A percentile compares a stretch with the other conserved stretches of the same genome.
These are phyloP conservation scores for Drosophila recens DNA, from an alignment of 2,888 invertebrate species.

Conservation along the genomic window DNA sequence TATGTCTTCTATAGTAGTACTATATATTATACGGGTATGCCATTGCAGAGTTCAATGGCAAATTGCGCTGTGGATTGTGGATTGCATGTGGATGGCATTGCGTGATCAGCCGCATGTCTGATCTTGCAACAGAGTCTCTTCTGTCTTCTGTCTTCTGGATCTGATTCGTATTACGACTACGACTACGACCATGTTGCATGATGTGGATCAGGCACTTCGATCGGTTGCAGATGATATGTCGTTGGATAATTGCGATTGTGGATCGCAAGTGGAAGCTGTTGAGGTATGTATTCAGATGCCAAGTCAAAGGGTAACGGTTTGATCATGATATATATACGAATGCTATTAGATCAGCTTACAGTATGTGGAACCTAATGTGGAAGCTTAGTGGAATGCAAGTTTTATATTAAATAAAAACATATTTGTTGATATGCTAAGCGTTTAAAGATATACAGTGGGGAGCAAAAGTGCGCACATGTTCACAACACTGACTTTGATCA, in stretches of 20 bases:
- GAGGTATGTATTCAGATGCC: background rate
- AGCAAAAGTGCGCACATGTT: no score
- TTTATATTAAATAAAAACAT: background rate
- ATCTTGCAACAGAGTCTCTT: constrained; percentile 7
- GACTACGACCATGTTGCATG: constrained; percentile 11
- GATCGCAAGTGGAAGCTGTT: constrained; percentile 5
- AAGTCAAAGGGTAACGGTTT: background rate
- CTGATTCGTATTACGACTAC: constrained; percentile 5
- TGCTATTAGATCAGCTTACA: background rate
- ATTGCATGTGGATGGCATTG: constrained; percentile 51
- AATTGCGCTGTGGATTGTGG: constrained; percentile 45
- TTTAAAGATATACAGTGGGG: no score
- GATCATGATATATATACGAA: background rate
- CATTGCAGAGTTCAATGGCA: constrained; percentile 55
- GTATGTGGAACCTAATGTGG: background rate
- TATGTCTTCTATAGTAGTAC: background rate
- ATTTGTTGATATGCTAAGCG: background rate
- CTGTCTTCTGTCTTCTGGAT: constrained; percentile 9
- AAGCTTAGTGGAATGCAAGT: background rate
- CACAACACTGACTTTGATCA: no score
- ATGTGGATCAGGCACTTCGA: constrained; percentile 8
- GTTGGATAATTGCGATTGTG: constrained; percentile 11
- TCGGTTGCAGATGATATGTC: constrained; percentile 20
- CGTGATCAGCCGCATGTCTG: constrained; percentile 35
- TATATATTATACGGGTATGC: background rate